Percentiles rank a stretch among this genome's conserved stretches.
Conservation (phyloP, 2,113 vertebrate species). For the Platycercus adscitus region DNA sequence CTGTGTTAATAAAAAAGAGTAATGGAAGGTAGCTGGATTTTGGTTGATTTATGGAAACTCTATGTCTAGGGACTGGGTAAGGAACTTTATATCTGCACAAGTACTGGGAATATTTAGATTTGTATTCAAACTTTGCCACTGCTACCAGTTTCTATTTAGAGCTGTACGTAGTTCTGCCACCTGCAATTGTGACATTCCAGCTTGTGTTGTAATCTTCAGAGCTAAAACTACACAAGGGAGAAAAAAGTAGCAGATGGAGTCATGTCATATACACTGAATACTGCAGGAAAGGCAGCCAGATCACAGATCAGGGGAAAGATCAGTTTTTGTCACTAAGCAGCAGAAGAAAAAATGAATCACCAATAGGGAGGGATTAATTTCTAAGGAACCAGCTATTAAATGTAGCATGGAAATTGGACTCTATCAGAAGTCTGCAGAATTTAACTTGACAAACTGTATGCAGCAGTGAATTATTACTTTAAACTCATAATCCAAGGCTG, state of each 20-base stretch:
- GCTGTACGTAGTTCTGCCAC: not conserved
- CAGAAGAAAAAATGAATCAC: constrained; percentile 47
- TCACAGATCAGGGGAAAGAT: not conserved
- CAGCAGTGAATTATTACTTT: not conserved
- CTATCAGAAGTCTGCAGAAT: constrained; percentile 10
- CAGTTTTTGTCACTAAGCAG: constrained; percentile 30
- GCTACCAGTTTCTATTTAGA: not conserved
- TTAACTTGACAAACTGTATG: constrained; percentile 4
- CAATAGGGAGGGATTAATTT: constrained; percentile 17
- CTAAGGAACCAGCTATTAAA: not conserved
- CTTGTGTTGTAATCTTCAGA: not conserved
- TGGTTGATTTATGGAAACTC: not conserved
- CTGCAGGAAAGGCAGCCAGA: constrained; percentile 13
- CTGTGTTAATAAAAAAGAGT: not conserved
- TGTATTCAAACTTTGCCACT: not conserved
- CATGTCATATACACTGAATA: constrained; percentile 8
- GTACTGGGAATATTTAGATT: not conserved
- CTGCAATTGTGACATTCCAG: not conserved
- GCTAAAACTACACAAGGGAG: not conserved
- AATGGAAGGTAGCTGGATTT: not conserved
- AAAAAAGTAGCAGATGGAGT: constrained; percentile 35
- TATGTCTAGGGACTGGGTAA: not conserved
- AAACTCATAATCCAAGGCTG: constrained; percentile 26
- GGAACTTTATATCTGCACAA: not conserved
- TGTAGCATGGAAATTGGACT: not conserved